Evolutionary conservation across 2,113 vertebrate species (phyloP), one percentile per base, ranked within the genome.

Genomic region (Peromyscus californicus): DNA sequence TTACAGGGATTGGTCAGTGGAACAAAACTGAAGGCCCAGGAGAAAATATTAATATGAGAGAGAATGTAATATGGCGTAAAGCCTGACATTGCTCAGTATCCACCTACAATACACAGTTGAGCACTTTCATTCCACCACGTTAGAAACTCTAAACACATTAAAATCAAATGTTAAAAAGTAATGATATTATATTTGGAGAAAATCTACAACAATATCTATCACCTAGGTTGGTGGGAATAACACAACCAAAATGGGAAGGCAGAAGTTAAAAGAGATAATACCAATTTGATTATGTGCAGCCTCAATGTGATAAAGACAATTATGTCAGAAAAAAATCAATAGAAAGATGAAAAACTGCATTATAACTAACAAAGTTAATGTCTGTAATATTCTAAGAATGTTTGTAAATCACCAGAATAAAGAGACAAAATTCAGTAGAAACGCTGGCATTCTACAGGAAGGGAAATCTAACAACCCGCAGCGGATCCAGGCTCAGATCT

Each of bases 91-190:
- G 31, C 31, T 86, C 61, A 67, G 29, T 67, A 65, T 63, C 63
- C 79, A 3, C 61, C 33, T 94, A 39, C n/a, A 96, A 69, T 72
- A 36, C 33, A 59, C 90, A 72, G 36, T 75, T 69, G 9, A n/a
- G 54, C 31, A 29, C 36, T 42, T 94, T 89, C 1, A 12, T 85
- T 96, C 5, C 3, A 59, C 70, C 10, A 39, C 87, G 2, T 67
- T 45, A 84, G 84, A 70, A 63, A 93, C 2, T 59, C 42, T 24
- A 45, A 13, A 12, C 83, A 36, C 10, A 45, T 94, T 85, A 85
- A 82, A 93, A 69, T 85, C 65, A 67, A 87, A 84, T 75, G 42
- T 33, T 90, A 80, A 93, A 80, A 93, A 70, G 29, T 36, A 59
- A 67, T 63, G 24, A 29, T 67, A 57, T 45, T 93, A 29, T 67